phyloP scores from a whole-genome alignment of 2,888 invertebrate species.

The Baronia brevicornis region DNA sequence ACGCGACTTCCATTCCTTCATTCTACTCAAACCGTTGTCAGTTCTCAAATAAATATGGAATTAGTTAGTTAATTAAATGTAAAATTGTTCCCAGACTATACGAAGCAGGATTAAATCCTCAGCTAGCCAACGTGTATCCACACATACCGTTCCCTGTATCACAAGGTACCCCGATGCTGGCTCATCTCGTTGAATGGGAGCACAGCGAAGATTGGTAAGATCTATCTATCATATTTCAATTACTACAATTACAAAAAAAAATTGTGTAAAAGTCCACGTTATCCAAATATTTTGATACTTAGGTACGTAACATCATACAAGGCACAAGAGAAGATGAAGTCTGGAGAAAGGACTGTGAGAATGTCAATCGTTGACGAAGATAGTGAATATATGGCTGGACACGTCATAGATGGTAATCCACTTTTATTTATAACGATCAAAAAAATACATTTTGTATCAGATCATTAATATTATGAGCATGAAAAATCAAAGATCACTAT shows the following conservation, averaged over 20 bases:
- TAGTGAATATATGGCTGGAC: constrained; percentile 84
- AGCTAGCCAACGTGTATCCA: constrained; percentile 85
- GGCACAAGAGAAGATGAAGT: constrained; percentile 79
- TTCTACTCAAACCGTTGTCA: no score
- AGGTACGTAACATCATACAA: constrained; percentile 81
- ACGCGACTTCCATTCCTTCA: no score
- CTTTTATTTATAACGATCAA: background rate
- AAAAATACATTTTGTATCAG: no score
- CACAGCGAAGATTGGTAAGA: constrained; percentile 83
- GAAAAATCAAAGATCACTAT: no score
- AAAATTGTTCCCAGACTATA: constrained; percentile 79
- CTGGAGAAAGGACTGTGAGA: constrained; percentile 78
- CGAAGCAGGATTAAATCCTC: constrained; percentile 83
- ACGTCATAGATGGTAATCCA: constrained; percentile 86
- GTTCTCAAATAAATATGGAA: no score
- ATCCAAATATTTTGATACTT: constrained; percentile 5
- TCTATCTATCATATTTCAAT: background rate
- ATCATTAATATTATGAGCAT: no score
- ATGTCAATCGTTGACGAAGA: constrained; percentile 79
- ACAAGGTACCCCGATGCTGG: constrained; percentile 88
- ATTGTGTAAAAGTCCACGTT: background rate
- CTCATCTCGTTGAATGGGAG: constrained; percentile 91
- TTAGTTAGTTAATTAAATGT: no score
- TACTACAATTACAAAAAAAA: no score
- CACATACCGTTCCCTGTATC: constrained; percentile 87